Conservation (phyloP, 1,140 invertebrate genomes). For the Pissodes strobi region DNA sequence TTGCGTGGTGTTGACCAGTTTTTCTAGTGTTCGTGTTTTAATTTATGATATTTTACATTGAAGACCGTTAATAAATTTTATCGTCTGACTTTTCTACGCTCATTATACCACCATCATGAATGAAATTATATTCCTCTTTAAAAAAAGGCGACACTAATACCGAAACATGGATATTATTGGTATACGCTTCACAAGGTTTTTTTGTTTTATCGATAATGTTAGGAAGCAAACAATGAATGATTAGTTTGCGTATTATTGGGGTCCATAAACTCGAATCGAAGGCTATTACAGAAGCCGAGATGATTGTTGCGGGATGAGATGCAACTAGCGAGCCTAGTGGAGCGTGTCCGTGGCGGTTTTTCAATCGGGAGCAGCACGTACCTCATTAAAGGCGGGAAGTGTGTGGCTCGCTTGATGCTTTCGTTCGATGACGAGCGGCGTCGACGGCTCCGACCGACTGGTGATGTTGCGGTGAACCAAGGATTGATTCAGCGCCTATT, state of each 20-base stretch:
- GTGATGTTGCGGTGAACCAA: too few relatives aligned
- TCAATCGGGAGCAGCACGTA: slow-evolving; percentile 42
- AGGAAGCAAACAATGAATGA: slow-evolving; percentile 31
- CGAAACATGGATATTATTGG: slow-evolving; percentile 13
- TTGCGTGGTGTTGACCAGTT: too few relatives aligned
- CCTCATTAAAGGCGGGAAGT: slow-evolving; percentile 48
- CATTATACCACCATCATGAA: slow-evolving; percentile 18
- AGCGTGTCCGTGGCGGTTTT: slow-evolving; percentile 41
- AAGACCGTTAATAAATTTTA: too few relatives aligned
- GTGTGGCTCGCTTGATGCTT: slow-evolving; percentile 41
- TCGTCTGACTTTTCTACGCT: background rate
- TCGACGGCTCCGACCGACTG: too few relatives aligned
- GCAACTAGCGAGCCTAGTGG: slow-evolving; percentile 36
- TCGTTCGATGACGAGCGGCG: too few relatives aligned
- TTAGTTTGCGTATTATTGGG: slow-evolving; percentile 17
- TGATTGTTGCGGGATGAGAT: slow-evolving; percentile 38
- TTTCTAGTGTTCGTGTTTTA: too few relatives aligned
- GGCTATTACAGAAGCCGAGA: slow-evolving; percentile 32
- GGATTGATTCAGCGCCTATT: too few relatives aligned
- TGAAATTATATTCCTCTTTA: slow-evolving; percentile 2
- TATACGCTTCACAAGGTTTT: background rate
- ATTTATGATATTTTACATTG: too few relatives aligned
- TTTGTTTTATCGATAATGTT: slow-evolving; percentile 17
- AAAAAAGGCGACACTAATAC: slow-evolving; percentile 23
- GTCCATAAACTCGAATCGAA: slow-evolving; percentile 34